Base-by-base conservation (phyloP, 1,140 invertebrate genomes). In the Latrodectus geometricus region DNA sequence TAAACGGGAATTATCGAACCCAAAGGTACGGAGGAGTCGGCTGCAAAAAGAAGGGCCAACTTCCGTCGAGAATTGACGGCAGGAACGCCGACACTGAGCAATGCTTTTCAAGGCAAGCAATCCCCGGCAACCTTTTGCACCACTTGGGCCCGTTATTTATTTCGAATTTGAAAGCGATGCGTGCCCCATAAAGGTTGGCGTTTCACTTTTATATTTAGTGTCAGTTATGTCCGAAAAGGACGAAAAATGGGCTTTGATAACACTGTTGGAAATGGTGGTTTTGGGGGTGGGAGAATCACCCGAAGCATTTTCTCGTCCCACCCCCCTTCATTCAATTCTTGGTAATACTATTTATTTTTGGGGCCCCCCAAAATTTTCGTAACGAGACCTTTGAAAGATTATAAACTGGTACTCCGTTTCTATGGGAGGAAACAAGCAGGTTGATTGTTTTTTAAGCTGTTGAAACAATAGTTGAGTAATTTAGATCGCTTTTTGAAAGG, bases 1-100 rank as follows among this genome's bases (percentile, higher is more conserved):
- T 81, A 81, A 81, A 81, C 79, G 69, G 79, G 79, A 72, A 81
- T 81, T 81, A 81, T 81, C 79, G 79, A 81, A 81, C 79, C 68
- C 56, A 17, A n/a, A n/a, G 73, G 79, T 35, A 48, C 66, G 79
- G 72, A 81, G 50, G 50, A 35, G 65, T 50, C 49, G 66, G 68
- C 79, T 72, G 79, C 72, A 81, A 81, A 81, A 81, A 72, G 79
- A 81, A 52, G 35, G 35, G 2, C 50, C 79, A 66, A 72, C 79
- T 81, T 81, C 69, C 69, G 66, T 54, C 52, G 48, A 52, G 69
- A 81, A 70, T 81, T 70, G 66, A n/a, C 15, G 15, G n/a, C n/a
- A n/a, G 68, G 21, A 20, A 1, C 68, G 9, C 68, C 15, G 68
- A 69, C 68, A 4, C 9, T 69, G 68, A 69, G 68, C 68, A 69